phyloP scores from a whole-genome alignment of 1,140 invertebrate genomes.

The Sycophaga agraensis region DNA sequence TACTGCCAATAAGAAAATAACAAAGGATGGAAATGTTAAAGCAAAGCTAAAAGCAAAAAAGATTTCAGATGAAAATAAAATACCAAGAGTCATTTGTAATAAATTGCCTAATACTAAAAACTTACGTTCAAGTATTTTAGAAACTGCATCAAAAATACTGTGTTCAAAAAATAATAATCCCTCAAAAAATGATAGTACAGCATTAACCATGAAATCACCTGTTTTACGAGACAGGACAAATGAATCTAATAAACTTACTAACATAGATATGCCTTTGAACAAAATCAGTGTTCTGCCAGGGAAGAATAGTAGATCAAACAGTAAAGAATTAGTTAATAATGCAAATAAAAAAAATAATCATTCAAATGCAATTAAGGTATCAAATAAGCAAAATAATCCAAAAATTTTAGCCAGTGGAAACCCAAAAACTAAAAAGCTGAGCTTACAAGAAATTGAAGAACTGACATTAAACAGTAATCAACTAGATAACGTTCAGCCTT shows the following conservation, averaged over 20 bases:
- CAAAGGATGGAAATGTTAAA: neutral
- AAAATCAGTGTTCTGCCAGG: too few species aligned
- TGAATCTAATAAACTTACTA: conserved; percentile 22
- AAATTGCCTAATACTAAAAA: neutral
- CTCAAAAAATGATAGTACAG: neutral
- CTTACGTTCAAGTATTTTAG: neutral
- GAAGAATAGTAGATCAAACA: neutral
- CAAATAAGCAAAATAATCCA: neutral
- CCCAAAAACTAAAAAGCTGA: neutral
- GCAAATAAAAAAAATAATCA: neutral
- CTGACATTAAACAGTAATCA: too few species aligned
- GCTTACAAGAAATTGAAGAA: neutral
- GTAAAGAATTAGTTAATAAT: neutral
- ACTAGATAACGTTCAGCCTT: neutral
- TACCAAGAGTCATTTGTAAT: neutral
- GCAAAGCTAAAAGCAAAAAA: neutral
- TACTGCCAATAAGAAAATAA: neutral
- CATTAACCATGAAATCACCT: conserved; percentile 15
- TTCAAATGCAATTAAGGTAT: too few species aligned
- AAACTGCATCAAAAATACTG: neutral
- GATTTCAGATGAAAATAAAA: neutral
- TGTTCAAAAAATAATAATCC: neutral
- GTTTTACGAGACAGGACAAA: conserved; percentile 37
- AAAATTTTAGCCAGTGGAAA: neutral
- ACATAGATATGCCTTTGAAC: conserved; percentile 14